Evolutionary conservation across 2,797 vertebrate genomes (phyloP).

Genomic region (Pantherophis vulpinus): DNA sequence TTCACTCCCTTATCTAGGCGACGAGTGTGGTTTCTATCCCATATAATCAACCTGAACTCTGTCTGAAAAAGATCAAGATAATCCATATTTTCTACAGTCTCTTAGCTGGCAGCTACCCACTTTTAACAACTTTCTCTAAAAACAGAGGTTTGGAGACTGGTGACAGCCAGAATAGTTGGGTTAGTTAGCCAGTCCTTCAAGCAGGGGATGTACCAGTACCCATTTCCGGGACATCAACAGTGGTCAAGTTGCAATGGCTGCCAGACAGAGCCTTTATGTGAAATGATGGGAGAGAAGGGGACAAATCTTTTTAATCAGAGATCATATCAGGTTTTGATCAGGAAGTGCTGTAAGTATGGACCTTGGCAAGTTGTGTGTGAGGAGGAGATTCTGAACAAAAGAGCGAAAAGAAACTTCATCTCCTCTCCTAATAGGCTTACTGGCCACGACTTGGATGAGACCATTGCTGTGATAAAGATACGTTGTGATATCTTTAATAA

Average conservation of each 20-base stretch:
- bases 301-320: neutral
- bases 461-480: neutral
- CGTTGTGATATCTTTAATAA: neutral
- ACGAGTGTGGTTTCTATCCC: neutral
- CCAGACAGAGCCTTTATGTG: neutral
- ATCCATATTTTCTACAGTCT: neutral
- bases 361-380: neutral
- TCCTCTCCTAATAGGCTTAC: neutral
- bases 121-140: neutral
- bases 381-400: neutral
- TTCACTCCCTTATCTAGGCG: neutral
- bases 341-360: neutral
- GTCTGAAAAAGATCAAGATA: neutral
- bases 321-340: neutral
- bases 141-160: neutral
- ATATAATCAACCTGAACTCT: neutral
- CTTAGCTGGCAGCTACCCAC: neutral
- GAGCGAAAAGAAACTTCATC: neutral
- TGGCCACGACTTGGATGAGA: neutral
- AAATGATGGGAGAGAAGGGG: neutral
- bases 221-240: neutral
- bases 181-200: neutral
- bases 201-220: neutral
- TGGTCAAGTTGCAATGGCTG: neutral
- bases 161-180: neutral